Conservation (phyloP, 53 echinoderm and acorn worm species). For the Patiria pectinifera region DNA sequence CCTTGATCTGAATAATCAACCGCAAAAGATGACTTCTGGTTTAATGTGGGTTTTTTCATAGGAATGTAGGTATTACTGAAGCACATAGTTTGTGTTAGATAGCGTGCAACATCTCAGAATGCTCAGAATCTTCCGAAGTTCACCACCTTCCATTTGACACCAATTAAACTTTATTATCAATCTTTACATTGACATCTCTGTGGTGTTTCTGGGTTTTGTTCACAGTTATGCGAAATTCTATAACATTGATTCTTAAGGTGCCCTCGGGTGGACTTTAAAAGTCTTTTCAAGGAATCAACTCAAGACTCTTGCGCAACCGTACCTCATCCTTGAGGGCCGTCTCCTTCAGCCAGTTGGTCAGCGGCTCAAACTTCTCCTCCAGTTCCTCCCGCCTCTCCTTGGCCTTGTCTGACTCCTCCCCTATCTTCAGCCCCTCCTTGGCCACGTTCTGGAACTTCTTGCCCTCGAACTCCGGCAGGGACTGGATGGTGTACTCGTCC, state of each 20-base stretch:
- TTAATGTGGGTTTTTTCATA: background rate
- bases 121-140: too few relatives aligned
- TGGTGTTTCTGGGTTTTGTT: too few relatives aligned
- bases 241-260: too few relatives aligned
- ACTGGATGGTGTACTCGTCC: slow-evolving; percentile 99
- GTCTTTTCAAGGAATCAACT: too few relatives aligned
- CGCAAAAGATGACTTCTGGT: background rate
- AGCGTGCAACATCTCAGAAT: too few relatives aligned
- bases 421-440: slow-evolving; percentile 92
- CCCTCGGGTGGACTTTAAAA: too few relatives aligned
- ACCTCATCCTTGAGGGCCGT: slow-evolving; percentile 91
- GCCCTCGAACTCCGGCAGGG: slow-evolving; percentile 97
- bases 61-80: background rate
- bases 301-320: background rate
- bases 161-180: too few relatives aligned
- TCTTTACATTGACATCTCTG: too few relatives aligned
- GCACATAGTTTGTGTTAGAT: background rate
- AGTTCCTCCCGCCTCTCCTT: slow-evolving; percentile 85
- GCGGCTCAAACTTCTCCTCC: slow-evolving; percentile 91
- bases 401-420: slow-evolving; percentile 88
- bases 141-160: too few relatives aligned
- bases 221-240: too few relatives aligned
- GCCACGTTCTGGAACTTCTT: slow-evolving; percentile 99
- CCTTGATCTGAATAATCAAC: slow-evolving; percentile 82
- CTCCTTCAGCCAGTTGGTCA: slow-evolving; percentile 92